Conservation (phyloP, 2,797 vertebrate species). For the Arrhamphus sclerolepis region DNA sequence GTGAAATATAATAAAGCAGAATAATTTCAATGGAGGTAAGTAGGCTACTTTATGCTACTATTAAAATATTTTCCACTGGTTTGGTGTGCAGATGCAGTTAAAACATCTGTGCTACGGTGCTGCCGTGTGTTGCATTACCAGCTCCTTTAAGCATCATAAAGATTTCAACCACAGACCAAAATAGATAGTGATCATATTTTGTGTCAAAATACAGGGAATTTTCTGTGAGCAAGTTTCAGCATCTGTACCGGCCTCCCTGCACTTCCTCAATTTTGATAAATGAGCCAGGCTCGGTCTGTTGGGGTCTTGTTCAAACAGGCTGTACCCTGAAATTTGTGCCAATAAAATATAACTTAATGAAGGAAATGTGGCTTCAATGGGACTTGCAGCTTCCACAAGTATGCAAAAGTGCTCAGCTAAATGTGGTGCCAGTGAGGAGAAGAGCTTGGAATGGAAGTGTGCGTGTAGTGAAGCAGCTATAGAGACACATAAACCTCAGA, state of each 20-base stretch:
- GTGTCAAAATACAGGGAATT: slow-evolving; percentile 41
- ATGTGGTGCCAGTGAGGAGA: slow-evolving; percentile 32
- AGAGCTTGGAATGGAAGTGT: background rate
- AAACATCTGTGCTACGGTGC: slow-evolving; percentile 5
- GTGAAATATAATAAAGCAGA: slow-evolving; percentile 10
- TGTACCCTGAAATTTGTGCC: slow-evolving; percentile 43
- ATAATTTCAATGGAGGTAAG: slow-evolving; percentile 30
- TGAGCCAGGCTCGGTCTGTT: slow-evolving; percentile 41
- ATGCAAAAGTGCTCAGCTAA: slow-evolving; percentile 44
- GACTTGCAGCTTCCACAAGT: slow-evolving; percentile 47
- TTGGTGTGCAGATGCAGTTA: slow-evolving; percentile 18
- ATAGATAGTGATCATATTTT: slow-evolving; percentile 33
- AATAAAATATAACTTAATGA: slow-evolving; percentile 64
- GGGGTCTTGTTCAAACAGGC: slow-evolving; percentile 68
- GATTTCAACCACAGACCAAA: slow-evolving; percentile 19
- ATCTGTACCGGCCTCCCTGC: slow-evolving; percentile 47
- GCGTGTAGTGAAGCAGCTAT: too few species aligned
- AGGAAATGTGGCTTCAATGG: slow-evolving; percentile 64
- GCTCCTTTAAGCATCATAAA: slow-evolving; percentile 11
- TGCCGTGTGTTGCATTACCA: slow-evolving; percentile 3
- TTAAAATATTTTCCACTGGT: slow-evolving; percentile 43
- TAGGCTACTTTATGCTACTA: slow-evolving; percentile 13
- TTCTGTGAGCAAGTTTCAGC: slow-evolving; percentile 46
- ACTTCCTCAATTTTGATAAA: slow-evolving; percentile 65
- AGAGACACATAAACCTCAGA: too few species aligned